Evolutionary conservation across 2,113 vertebrate genomes (phyloP).

Genomic region (Cottus gobio): DNA sequence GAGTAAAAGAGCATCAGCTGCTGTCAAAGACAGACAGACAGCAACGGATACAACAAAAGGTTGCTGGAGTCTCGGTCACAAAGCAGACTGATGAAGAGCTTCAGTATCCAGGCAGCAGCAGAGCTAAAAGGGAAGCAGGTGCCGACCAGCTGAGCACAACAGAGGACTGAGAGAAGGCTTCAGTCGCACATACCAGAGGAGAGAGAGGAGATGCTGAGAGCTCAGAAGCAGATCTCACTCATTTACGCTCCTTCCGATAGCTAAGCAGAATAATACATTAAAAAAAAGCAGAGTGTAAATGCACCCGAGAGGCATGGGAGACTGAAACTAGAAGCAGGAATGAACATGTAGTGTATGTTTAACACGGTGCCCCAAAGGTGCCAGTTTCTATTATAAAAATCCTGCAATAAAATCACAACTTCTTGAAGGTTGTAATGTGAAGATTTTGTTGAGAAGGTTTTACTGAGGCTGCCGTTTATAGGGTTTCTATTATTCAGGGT

Average conservation of each 20-base stretch:
- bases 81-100: constrained; percentile 60
- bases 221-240: background rate
- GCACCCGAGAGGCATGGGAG: background rate
- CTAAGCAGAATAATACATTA: background rate
- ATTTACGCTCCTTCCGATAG: background rate
- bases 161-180: background rate
- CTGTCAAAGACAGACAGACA: constrained; percentile 44
- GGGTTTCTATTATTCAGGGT: background rate
- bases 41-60: constrained; percentile 41
- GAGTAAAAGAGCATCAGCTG: constrained; percentile 37
- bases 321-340: background rate
- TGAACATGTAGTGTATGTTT: background rate
- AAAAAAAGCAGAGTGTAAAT: background rate
- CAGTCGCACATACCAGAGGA: background rate
- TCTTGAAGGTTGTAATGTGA: background rate
- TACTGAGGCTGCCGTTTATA: background rate
- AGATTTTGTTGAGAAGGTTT: background rate
- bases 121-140: constrained; percentile 51
- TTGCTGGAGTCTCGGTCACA: constrained; percentile 38
- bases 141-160: constrained; percentile 21
- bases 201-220: background rate
- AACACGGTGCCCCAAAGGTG: background rate
- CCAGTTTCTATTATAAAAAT: background rate
- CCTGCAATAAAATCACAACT: background rate
- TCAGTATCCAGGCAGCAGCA: constrained; percentile 58